phyloP scores from a whole-genome alignment of 2,797 vertebrate species.

The Macroramphosus scolopax region DNA sequence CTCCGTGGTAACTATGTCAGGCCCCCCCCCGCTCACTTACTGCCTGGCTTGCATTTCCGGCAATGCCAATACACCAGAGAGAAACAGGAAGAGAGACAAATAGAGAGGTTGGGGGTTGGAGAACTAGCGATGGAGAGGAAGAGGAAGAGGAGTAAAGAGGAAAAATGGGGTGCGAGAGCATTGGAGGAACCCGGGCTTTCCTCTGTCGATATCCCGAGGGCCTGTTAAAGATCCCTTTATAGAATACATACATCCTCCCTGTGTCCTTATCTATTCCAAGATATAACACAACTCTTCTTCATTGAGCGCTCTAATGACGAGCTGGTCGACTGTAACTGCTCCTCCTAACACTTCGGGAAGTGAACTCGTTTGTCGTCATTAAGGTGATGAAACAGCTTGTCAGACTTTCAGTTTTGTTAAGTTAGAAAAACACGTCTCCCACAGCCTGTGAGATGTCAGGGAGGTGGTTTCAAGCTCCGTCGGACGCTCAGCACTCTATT shows the following conservation, averaged over 20 bases:
- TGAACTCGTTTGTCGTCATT: no score
- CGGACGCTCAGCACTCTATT: constrained; percentile 2
- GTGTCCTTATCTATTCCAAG: no score
- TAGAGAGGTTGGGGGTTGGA: constrained; percentile 15
- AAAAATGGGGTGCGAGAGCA: not conserved
- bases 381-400: no score
- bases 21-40: constrained; percentile 54
- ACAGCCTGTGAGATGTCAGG: not conserved
- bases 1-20: constrained; percentile 43
- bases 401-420: no score
- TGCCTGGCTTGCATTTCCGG: constrained; percentile 66
- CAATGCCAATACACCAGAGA: constrained; percentile 54
- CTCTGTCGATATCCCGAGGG: constrained; percentile 36
- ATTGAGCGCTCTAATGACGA: no score
- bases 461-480: not conserved
- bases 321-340: no score
- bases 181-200: constrained; percentile 21
- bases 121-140: not conserved
- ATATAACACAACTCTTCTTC: no score
- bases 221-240: no score
- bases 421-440: not conserved
- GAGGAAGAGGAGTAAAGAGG: not conserved
- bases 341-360: no score
- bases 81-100: constrained; percentile 37
- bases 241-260: no score